Base-by-base conservation (phyloP, 2,797 vertebrate species). In the Mormyrops attenuatus region DNA sequence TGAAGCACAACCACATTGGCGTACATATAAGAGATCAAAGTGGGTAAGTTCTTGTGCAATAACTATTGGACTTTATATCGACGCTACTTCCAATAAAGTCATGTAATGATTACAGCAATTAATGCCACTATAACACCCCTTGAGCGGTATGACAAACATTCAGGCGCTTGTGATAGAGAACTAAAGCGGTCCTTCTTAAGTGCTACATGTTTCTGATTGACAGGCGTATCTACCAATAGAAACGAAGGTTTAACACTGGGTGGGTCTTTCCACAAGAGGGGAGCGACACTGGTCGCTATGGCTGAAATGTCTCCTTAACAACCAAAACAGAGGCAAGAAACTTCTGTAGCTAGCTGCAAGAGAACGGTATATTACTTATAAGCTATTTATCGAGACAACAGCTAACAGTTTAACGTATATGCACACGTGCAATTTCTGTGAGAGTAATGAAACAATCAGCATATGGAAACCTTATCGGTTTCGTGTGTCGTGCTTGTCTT, bases 271-370 rank as follows among this genome's bases (percentile, higher is more conserved):
- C 0, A 7, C 50, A 20, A 15, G 50, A 84, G 44, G 77, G 8
- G 90, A 90, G 77, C 66, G 91, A 89, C 52, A 57, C 89, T 92
- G 93, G 94, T 94, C 94, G 92, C 90, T 90, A 91, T 90, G 90
- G 91, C 90, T 80, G 88, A 94, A 91, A 95, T 94, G 94, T 95
- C 93, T 94, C 95, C 95, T 90, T 95, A 94, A 95, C 95, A 94
- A 95, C 95, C 92, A 92, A 91, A n/a, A 89, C 90, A 66, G 92
- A 90, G 87, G 90, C 53, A 93, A 92, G 90, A 93, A 94, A 92
- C 89, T 89, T 91, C 55, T 88, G 66, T 93, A 93, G 93, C 90
- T 93, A 93, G 93, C 90, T 89, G 50, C 89, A 8, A 93, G 90
- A 89, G 92, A 90, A 92, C 73, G 91, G 90, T 89, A 90, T 89